Base-by-base conservation (phyloP, 2,113 vertebrate species). In the Amazona vittata region DNA sequence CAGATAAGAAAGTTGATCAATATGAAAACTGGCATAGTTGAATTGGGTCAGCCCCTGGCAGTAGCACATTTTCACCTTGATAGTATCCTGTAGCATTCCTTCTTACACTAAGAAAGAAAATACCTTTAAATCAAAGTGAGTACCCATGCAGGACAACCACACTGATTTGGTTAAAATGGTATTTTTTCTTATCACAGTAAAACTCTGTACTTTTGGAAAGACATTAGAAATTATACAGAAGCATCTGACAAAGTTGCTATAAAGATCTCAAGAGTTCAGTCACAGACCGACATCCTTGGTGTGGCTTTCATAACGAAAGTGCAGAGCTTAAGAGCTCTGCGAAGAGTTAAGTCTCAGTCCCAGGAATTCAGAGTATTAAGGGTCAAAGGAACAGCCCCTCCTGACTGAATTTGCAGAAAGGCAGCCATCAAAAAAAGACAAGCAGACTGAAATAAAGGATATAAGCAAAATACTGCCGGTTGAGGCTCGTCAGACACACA, bases 61-160 rank as follows among this genome's bases (percentile, higher is more conserved):
- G n/a, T 29, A 75, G 50, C 18, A 37, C 4, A 2, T 29, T 83
- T 65, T 65, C n/a, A 11, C 14, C 37, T 50, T 79, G 12, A n/a
- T 6, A 89, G 74, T 22, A 79, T 47, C 24, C 75, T 44, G 21
- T 20, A 62, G 29, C 29, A 55, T n/a, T 93, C 55, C 53, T 28
- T 63, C 22, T 60, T 46, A n/a, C 7, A n/a, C 22, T 17, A 52
- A 50, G 12, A 33, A 59, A 29, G n/a, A 86, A 80, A 87, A 50
- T 1, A 9, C 49, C 24, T 50, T 50, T 50, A 71, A 67, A 78
- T 55, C 19, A 76, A 88, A 92, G 28, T 12, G 5, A 91, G 33
- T 26, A 37, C 15, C 31, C 13, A 5, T 3, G 8, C 0, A 0
- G 63, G 57, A 53, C 77, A 6, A 41, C 15, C 29, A 41, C 22